A percentile compares a stretch with the other conserved stretches of the same genome.
These are phyloP conservation scores for Catostylus mosaicus DNA, from an alignment of 30 jellyfish, hydroid and myxozoan genomes.

Conservation along the genomic window DNA sequence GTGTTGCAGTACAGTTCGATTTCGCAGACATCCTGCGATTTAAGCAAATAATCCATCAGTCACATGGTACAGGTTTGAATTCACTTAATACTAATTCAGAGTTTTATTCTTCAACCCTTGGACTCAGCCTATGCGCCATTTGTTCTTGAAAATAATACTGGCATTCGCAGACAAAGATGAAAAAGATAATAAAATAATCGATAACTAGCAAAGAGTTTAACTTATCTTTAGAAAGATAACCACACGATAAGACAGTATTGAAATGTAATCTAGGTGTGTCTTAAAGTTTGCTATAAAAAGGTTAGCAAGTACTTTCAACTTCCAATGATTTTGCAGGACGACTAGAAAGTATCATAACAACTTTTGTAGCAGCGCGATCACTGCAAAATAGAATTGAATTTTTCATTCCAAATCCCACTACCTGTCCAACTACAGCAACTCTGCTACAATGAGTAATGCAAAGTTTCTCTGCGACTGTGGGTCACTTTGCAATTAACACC, in stretches of 20 bases:
- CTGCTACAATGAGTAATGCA: too few relatives aligned
- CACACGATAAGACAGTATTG: neutral
- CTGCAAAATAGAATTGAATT: too few relatives aligned
- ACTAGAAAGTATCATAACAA: too few relatives aligned
- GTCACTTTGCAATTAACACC: too few relatives aligned
- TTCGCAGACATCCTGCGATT: neutral
- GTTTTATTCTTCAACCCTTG: neutral
- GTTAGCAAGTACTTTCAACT: too few relatives aligned
- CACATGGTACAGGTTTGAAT: conserved; percentile 14
- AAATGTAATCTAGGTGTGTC: neutral
- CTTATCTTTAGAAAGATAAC: neutral
- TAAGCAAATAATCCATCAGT: neutral
- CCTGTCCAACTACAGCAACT: too few relatives aligned
- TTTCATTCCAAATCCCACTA: too few relatives aligned
- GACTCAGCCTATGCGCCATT: conserved; percentile 3
- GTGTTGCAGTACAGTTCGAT: neutral
- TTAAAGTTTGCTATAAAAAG: too few relatives aligned
- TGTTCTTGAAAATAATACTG: neutral
- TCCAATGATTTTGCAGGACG: too few relatives aligned
- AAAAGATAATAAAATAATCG: neutral
- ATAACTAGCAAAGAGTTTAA: neutral
- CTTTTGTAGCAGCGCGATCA: too few relatives aligned
- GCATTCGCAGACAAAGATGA: neutral
- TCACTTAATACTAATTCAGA: neutral
- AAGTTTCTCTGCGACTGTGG: too few relatives aligned